Evolutionary conservation across 2,113 vertebrate genomes (phyloP).

Genomic region (Syngnathus typhle): DNA sequence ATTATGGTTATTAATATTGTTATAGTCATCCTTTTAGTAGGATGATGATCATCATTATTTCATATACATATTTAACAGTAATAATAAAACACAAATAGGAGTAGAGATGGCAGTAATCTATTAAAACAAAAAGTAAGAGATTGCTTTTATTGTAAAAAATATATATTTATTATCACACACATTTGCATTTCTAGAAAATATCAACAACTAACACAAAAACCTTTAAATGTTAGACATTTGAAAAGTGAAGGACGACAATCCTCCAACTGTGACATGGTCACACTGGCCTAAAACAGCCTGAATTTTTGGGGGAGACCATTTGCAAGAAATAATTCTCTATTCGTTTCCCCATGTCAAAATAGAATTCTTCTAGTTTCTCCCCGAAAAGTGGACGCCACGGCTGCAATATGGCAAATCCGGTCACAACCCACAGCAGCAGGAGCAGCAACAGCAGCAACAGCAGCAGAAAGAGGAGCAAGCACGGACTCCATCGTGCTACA

Average conservation of each 20-base stretch:
- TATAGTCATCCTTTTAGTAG: too few species aligned
- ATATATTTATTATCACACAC: constrained; percentile 4
- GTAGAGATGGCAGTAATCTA: neutral
- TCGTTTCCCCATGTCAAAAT: constrained; percentile 50
- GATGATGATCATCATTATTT: neutral
- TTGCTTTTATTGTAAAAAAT: neutral
- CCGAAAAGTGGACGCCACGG: constrained; percentile 62
- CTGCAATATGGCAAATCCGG: constrained; percentile 47
- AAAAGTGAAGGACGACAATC: constrained; percentile 8
- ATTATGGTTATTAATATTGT: too few species aligned
- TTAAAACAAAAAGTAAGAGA: neutral
- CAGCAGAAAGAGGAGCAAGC: constrained; percentile 45
- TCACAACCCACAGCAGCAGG: constrained; percentile 10
- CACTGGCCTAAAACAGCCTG: constrained; percentile 65
- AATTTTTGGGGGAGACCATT: constrained; percentile 49
- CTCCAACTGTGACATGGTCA: constrained; percentile 38
- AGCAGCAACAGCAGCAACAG: constrained; percentile 15
- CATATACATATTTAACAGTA: neutral
- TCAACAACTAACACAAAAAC: neutral
- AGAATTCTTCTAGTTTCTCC: constrained; percentile 59
- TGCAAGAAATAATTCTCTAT: constrained; percentile 62
- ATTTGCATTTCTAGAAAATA: constrained; percentile 12
- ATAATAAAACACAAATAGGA: neutral
- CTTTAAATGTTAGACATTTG: neutral
- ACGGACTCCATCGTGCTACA: constrained; percentile 47